Evolutionary conservation across 2,113 vertebrate genomes (phyloP).

Genomic region (Anser brachyrhynchus): DNA sequence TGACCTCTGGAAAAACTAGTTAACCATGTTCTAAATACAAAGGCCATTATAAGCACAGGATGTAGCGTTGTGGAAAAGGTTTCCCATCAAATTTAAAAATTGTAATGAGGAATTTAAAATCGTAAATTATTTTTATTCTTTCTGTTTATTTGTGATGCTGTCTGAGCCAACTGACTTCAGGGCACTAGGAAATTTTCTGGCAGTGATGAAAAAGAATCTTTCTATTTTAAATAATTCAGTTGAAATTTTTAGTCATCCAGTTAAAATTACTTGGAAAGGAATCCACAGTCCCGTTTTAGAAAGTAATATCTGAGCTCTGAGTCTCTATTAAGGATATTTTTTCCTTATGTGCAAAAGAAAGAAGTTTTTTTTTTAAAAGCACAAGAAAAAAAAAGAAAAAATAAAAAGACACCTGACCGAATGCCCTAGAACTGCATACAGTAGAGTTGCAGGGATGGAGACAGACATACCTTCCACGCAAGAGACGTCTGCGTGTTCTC

Average conservation of each 20-base stretch:
- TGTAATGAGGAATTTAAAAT: neutral
- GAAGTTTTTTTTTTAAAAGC: neutral
- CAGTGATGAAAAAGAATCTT: slow-evolving; percentile 29
- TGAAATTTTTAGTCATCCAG: slow-evolving; percentile 47
- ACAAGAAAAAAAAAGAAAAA: neutral
- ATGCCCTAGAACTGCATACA: neutral
- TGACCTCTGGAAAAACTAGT: neutral
- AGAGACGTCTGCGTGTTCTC: neutral
- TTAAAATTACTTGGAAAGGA: slow-evolving; percentile 39
- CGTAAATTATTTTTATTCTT: slow-evolving; percentile 24
- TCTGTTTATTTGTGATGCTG: slow-evolving; percentile 20
- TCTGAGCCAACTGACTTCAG: slow-evolving; percentile 13
- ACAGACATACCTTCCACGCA: neutral
- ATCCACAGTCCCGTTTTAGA: slow-evolving; percentile 26
- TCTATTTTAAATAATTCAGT: slow-evolving; percentile 61
- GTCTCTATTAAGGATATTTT: slow-evolving; percentile 12
- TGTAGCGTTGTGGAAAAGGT: neutral
- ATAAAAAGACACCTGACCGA: neutral
- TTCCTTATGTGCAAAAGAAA: neutral
- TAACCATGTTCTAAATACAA: neutral
- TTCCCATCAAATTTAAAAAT: neutral
- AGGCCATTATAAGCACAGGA: neutral
- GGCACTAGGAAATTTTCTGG: slow-evolving; percentile 29
- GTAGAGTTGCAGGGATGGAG: neutral
- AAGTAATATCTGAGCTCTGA: neutral